Evolutionary conservation across 2,113 vertebrate genomes (phyloP).

Genomic region (Uropsilus gracilis): DNA sequence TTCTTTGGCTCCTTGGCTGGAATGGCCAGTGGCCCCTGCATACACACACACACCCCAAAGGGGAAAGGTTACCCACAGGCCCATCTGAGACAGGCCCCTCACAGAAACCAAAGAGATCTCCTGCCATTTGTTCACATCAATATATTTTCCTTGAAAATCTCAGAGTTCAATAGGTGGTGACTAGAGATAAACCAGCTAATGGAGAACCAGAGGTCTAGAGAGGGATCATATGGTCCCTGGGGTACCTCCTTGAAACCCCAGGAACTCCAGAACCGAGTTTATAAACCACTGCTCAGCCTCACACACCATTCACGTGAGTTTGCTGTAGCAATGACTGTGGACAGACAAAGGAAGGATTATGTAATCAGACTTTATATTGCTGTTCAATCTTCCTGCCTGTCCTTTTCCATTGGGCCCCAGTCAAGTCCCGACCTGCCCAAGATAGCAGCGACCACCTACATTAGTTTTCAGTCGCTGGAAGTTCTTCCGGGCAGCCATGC

Average conservation of each 20-base stretch:
- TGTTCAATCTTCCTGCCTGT: not conserved
- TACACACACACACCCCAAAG: constrained; percentile 18
- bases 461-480: constrained; percentile 83
- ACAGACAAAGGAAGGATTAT: not conserved
- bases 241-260: not conserved
- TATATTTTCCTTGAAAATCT: not conserved
- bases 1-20: constrained; percentile 80
- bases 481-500: constrained; percentile 86
- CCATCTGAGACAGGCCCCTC: not conserved
- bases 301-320: accelerated
- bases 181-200: not conserved
- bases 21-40: constrained; percentile 84
- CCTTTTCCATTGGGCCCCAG: not conserved
- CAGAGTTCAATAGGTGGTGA: not conserved
- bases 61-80: not conserved
- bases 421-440: not conserved
- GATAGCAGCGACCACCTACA: constrained; percentile 77
- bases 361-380: not conserved
- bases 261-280: not conserved
- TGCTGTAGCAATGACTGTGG: not conserved
- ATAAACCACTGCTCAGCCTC: not conserved
- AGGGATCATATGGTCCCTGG: no score
- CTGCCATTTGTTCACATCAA: not conserved
- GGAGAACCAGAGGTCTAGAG: not conserved
- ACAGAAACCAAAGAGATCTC: not conserved